These are phyloP conservation scores for Aradophagus sp. DNA, from an alignment of 1,140 invertebrate species.

Conservation along the genomic window DNA sequence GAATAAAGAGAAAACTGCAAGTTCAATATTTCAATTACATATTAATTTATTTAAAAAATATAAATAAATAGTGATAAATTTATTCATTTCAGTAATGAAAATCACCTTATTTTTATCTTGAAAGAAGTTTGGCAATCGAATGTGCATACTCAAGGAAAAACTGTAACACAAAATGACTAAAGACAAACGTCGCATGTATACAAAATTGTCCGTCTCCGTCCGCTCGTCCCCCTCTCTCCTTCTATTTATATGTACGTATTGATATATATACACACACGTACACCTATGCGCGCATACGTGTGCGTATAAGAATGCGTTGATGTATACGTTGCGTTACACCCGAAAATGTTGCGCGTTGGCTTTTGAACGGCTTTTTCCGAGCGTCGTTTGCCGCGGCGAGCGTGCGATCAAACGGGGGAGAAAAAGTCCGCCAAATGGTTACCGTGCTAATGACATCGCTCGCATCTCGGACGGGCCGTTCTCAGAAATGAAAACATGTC, in stretches of 20 bases:
- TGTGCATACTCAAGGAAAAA: no score
- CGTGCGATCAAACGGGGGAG: no score
- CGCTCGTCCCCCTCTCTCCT: slow-evolving; percentile 15
- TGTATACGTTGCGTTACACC: slow-evolving; percentile 30
- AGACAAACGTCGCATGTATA: no score
- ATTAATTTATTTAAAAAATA: no score
- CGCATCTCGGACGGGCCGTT: slow-evolving; percentile 22
- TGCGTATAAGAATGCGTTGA: slow-evolving; percentile 23
- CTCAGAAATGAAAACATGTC: slow-evolving; percentile 50
- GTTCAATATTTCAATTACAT: no score
- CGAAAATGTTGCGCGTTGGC: slow-evolving; percentile 26
- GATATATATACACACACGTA: no score
- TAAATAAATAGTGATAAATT: no score
- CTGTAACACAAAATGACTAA: no score
- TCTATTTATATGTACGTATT: slow-evolving; percentile 22
- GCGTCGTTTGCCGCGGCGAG: background rate
- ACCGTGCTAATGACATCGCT: slow-evolving; percentile 37
- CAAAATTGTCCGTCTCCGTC: slow-evolving; percentile 1
- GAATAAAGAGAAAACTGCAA: no score
- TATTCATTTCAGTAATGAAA: no score
- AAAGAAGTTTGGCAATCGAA: no score
- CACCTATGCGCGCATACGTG: slow-evolving; percentile 15
- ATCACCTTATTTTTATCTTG: no score
- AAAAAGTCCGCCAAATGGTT: slow-evolving; percentile 9
- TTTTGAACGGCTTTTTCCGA: slow-evolving; percentile 11